phyloP scores from a whole-genome alignment of 2,888 invertebrate genomes.

The Leptinotarsa juncta region DNA sequence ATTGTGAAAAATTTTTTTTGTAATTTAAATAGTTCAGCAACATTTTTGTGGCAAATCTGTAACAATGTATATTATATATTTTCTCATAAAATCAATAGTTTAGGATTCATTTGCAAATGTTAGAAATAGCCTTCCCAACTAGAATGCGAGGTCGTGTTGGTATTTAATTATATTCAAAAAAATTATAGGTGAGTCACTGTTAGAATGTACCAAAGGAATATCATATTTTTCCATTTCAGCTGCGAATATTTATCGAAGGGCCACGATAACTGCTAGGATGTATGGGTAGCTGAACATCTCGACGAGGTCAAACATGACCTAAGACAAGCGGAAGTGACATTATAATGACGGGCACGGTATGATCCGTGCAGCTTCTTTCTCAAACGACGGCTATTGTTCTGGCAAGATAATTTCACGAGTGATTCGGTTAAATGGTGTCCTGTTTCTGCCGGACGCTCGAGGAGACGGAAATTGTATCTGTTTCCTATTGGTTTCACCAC shows the following conservation, averaged over 20 bases:
- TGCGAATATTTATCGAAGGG: slow-evolving; percentile 28
- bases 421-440: slow-evolving; percentile 60
- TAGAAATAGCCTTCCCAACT: too few relatives aligned
- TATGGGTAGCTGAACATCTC: slow-evolving; percentile 63
- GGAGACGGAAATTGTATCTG: slow-evolving; percentile 60
- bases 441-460: slow-evolving; percentile 55
- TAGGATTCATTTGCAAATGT: too few relatives aligned
- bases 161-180: neutral
- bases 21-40: too few relatives aligned
- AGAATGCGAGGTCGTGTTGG: too few relatives aligned
- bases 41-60: too few relatives aligned
- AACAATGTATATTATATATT: too few relatives aligned
- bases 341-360: slow-evolving; percentile 59
- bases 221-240: neutral
- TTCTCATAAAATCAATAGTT: too few relatives aligned
- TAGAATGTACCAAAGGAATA: too few relatives aligned
- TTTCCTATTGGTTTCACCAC: slow-evolving; percentile 53
- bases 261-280: slow-evolving; percentile 59
- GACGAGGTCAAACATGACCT: slow-evolving; percentile 61
- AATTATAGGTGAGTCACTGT: too few relatives aligned
- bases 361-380: slow-evolving; percentile 57
- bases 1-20: too few relatives aligned
- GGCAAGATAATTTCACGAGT: slow-evolving; percentile 59
- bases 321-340: slow-evolving; percentile 61
- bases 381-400: slow-evolving; percentile 60